A percentile compares a stretch with the other conserved stretches of the same genome.
Conservation (phyloP, 1,140 invertebrate species). For the Bathynomus jamesi region DNA sequence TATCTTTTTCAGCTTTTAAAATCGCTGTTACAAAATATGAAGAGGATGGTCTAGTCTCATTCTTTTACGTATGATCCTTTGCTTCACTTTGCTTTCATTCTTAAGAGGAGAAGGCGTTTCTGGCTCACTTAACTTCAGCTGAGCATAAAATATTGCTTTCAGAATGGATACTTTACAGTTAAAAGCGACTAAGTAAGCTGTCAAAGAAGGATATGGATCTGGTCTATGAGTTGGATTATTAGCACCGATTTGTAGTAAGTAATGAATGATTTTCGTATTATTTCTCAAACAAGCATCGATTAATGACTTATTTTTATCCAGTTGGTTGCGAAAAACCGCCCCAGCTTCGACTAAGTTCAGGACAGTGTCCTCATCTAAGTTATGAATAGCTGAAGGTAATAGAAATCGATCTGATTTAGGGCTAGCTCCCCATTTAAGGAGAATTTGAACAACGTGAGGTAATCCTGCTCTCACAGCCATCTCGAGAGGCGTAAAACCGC, state of each 20-base stretch:
- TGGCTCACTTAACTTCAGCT: not conserved
- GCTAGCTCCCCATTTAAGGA: not conserved
- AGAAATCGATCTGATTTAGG: not conserved
- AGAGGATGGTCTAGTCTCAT: too few species aligned
- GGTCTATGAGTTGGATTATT: not conserved
- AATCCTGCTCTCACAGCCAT: not conserved
- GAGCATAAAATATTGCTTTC: not conserved
- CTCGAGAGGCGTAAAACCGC: not conserved
- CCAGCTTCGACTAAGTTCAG: not conserved
- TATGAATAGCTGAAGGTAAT: not conserved
- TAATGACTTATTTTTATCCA: not conserved
- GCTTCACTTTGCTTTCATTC: not conserved
- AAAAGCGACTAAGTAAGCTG: not conserved
- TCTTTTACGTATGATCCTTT: too few species aligned
- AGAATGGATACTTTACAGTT: not conserved
- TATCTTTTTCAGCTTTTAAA: too few species aligned
- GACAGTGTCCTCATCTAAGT: not conserved
- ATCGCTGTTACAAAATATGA: too few species aligned
- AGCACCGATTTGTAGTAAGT: not conserved
- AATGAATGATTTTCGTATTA: not conserved
- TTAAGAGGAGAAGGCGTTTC: not conserved
- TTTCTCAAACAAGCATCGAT: not conserved
- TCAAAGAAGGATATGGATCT: not conserved
- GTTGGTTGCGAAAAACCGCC: not conserved
- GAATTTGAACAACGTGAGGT: not conserved